Evolutionary conservation across 2,797 vertebrate species (phyloP), one percentile per base, ranked within the genome.

Genomic region (Aulostomus chinensis): DNA sequence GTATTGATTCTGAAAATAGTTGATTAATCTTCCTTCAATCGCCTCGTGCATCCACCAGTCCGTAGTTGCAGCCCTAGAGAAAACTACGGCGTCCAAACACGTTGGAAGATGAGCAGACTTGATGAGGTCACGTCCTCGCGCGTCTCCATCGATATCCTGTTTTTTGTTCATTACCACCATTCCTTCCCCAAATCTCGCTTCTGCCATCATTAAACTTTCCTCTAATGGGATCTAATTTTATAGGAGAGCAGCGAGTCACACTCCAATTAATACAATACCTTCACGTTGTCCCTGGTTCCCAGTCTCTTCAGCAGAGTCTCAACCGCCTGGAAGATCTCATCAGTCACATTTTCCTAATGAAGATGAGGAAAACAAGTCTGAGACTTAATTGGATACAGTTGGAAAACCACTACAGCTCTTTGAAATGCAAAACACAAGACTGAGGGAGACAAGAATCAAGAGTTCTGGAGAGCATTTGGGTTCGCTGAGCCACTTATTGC

Each of bases 251-350:
- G 33, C 38, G 24, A 3, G 9, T 25, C 8, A 35, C n/a, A 15
- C 0, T 0, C 26, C 13, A 57, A 64, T 73, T 59, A 65, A 52
- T 46, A n/a, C 7, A 16, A 68, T 94, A 98, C 97, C 95, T 99
- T 99, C 16, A 97, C 88, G 0, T 97, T 97, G 78, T 94, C 89
- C 76, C 89, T 94, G 13, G 93, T 94, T 68, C 95, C 95, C 58
- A 99, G 75, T 36, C 92, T 92, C 67, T 92, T 92, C 88, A 98
- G 90, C 63, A 98, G 84, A 28, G 62, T 86, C 67, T 90, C 90
- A 34, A 93, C 80, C 35, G 76, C 93, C 64, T 84, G 92, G 48
- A 96, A 83, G 68, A 96, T 90, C 24, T 91, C 82, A 68, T 96
- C 92, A 16, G 92, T 93, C 65, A 93, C 83, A 50, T 94, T 91